These are phyloP conservation scores for Perizoma affinitatum DNA, from an alignment of 2,888 invertebrate species.

Conservation along the genomic window DNA sequence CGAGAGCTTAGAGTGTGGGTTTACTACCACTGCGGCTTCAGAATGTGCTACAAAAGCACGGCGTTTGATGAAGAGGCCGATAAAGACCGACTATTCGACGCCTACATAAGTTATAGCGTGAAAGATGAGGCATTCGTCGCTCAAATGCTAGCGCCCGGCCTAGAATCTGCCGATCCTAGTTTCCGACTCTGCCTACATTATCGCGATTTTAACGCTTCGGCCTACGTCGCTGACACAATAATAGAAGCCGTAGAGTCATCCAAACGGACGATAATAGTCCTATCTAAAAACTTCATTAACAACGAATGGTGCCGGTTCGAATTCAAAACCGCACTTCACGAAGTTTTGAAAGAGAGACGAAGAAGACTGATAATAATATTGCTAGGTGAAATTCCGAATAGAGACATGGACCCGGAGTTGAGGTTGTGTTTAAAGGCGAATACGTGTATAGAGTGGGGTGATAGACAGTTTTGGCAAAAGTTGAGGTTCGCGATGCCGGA, in stretches of 20 bases:
- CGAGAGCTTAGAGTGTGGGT: constrained; percentile 93
- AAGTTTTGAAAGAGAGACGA: constrained; percentile 93
- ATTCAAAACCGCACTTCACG: constrained; percentile 96
- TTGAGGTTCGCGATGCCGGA: constrained; percentile 95
- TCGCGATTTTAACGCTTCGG: constrained; percentile 94
- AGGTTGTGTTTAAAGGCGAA: constrained; percentile 95
- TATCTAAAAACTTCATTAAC: constrained; percentile 96
- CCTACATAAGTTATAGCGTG: constrained; percentile 96
- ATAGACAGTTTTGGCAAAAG: constrained; percentile 98
- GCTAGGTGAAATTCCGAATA: constrained; percentile 94
- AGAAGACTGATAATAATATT: constrained; percentile 95
- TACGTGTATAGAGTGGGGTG: constrained; percentile 96
- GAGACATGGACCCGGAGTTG: constrained; percentile 95
- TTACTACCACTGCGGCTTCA: constrained; percentile 92
- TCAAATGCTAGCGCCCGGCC: constrained; percentile 93
- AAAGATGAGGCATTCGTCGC: constrained; percentile 96
- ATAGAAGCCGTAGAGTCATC: constrained; percentile 96
- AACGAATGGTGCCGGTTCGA: constrained; percentile 98
- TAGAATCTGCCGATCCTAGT: constrained; percentile 92
- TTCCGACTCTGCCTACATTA: constrained; percentile 96
- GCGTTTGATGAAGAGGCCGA: constrained; percentile 92
- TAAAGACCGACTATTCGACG: constrained; percentile 95
- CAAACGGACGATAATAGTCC: constrained; percentile 93
- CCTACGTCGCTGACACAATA: constrained; percentile 96
- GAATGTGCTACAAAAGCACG: constrained; percentile 93